phyloP scores from a whole-genome alignment of 2,888 invertebrate species.

The Mesorhabditis belari region DNA sequence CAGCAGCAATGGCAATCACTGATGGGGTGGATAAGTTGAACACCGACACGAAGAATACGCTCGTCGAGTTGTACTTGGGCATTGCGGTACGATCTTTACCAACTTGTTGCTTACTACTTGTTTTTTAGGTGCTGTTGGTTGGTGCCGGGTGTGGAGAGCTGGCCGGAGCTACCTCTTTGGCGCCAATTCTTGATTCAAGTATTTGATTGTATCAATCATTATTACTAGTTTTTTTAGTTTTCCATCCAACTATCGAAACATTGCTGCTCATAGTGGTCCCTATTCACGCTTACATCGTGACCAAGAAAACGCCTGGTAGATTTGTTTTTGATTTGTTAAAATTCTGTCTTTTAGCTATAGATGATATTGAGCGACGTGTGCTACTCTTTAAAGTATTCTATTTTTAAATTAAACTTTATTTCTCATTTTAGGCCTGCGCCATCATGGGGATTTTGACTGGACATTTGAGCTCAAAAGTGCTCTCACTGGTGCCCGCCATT shows the following conservation, averaged over 20 bases:
- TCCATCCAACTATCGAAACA: conserved; percentile 21
- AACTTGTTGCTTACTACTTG: background rate
- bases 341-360: conserved; percentile 9
- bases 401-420: too few relatives aligned
- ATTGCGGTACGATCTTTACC: conserved; percentile 9
- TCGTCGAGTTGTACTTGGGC: conserved; percentile 40
- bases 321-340: background rate
- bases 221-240: conserved; percentile 9
- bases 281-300: conserved; percentile 16
- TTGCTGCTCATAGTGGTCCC: conserved; percentile 24
- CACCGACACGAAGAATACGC: conserved; percentile 23
- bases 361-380: conserved; percentile 35
- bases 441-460: conserved; percentile 24
- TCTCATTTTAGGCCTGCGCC: conserved; percentile 10
- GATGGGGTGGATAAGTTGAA: conserved; percentile 21
- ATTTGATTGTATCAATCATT: background rate
- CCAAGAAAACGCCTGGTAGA: conserved; percentile 26
- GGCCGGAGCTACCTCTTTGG: conserved; percentile 24
- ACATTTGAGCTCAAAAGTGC: conserved; percentile 19
- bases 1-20: conserved; percentile 8
- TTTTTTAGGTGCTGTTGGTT: conserved; percentile 22
- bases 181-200: conserved; percentile 10
- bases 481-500: conserved; percentile 21
- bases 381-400: conserved; percentile 26
- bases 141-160: conserved; percentile 29